Conservation (phyloP, 2,113 vertebrate genomes). For the Zosterops japonicus region DNA sequence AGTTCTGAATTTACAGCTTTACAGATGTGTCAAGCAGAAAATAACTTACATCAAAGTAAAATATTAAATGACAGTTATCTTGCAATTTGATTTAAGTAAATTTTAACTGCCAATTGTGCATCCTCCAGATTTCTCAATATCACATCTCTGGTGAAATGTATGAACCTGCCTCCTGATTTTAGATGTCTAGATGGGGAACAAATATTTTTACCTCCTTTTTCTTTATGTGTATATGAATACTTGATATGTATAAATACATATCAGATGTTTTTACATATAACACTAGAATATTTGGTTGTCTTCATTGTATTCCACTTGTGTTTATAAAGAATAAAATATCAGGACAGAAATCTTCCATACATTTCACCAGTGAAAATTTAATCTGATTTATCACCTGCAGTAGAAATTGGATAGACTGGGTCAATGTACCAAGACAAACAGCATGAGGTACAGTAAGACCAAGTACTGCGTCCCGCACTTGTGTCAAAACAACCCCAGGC, state of each 20-base stretch:
- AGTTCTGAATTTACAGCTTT: neutral
- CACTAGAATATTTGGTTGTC: neutral
- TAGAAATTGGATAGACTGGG: neutral
- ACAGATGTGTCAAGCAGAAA: neutral
- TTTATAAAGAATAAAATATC: neutral
- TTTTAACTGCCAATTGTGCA: neutral
- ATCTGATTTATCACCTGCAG: neutral
- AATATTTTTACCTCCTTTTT: neutral
- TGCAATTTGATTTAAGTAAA: neutral
- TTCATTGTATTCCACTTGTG: neutral
- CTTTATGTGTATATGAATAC: neutral
- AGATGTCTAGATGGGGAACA: neutral
- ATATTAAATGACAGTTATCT: neutral
- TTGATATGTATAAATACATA: neutral
- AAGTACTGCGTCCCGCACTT: neutral
- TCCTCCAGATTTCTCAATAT: neutral
- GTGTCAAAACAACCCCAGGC: neutral
- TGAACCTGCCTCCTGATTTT: neutral
- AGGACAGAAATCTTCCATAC: neutral
- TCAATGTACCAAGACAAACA: rapidly evolving
- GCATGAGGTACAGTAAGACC: neutral
- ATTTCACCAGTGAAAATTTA: neutral
- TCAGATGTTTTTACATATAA: neutral
- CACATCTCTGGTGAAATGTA: neutral
- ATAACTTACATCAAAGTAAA: neutral